These are phyloP conservation scores for Drosophila aldrichi DNA, from an alignment of 2,888 invertebrate species.

Conservation along the genomic window DNA sequence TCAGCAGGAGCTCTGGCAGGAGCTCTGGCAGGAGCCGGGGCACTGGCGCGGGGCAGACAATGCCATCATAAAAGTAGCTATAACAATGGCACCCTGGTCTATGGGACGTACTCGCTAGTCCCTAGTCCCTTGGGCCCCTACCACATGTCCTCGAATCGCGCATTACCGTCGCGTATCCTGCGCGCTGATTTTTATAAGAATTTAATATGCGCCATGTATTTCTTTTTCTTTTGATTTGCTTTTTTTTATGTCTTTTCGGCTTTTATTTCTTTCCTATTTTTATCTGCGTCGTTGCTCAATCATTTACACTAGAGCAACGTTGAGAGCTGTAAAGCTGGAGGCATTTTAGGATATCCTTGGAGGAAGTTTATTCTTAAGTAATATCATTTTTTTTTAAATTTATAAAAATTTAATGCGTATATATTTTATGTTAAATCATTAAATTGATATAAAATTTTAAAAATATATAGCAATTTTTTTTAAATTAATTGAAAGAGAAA, in stretches of 20 bases:
- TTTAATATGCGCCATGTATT: conserved; percentile 76
- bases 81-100: conserved; percentile 63
- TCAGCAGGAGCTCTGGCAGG: conserved; percentile 59
- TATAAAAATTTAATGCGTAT: too few species aligned
- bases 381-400: too few species aligned
- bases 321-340: background rate
- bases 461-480: too few species aligned
- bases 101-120: background rate
- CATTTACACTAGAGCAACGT: conserved; percentile 40
- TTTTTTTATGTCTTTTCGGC: conserved; percentile 45
- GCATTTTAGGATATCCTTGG: background rate
- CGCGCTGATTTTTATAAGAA: conserved; percentile 72
- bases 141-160: conserved; percentile 34
- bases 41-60: conserved; percentile 37
- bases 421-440: too few species aligned
- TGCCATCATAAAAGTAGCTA: conserved; percentile 61
- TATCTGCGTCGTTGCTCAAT: conserved; percentile 39
- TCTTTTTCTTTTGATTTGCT: conserved; percentile 11
- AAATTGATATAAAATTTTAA: too few species aligned
- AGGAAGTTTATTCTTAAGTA: too few species aligned
- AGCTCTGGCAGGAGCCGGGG: conserved; percentile 24
- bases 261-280: conserved; percentile 37
- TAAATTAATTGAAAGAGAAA: too few species aligned
- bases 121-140: conserved; percentile 26
- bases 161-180: conserved; percentile 46